phyloP scores from a whole-genome alignment of 2,113 vertebrate species.

The Rhabdomys dilectus region DNA sequence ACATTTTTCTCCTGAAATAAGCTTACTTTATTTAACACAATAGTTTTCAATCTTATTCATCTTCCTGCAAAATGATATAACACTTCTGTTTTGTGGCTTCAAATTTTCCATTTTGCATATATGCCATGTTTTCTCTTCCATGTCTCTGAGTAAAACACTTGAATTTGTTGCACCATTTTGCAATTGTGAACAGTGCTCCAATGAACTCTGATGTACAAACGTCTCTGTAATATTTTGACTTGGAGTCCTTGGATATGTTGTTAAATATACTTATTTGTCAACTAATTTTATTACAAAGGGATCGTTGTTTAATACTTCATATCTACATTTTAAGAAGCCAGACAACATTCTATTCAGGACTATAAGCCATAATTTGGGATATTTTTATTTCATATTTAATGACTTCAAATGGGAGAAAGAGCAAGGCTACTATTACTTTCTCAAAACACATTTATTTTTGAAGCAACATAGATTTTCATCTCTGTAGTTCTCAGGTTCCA shows the following conservation, averaged over 20 bases:
- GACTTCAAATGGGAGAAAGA: neutral
- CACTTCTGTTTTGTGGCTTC: neutral
- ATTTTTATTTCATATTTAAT: neutral
- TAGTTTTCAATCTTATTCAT: too few relatives aligned
- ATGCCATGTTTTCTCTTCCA: neutral
- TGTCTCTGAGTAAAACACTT: neutral
- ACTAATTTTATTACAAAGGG: neutral
- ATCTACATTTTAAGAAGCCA: neutral
- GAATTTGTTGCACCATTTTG: neutral
- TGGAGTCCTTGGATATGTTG: neutral
- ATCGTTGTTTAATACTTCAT: neutral
- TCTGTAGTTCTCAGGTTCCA: neutral
- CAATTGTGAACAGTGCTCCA: too few relatives aligned
- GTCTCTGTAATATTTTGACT: neutral
- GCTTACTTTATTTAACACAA: too few relatives aligned
- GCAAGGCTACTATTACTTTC: neutral
- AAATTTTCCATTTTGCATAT: neutral
- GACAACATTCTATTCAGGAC: neutral
- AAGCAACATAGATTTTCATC: neutral
- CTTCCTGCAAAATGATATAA: neutral
- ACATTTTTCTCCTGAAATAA: neutral
- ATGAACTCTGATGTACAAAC: neutral
- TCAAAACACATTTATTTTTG: neutral
- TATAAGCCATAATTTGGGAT: neutral
- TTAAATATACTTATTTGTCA: neutral